phyloP scores from a whole-genome alignment of 2,797 vertebrate genomes.

The Lycodopsis pacificus region DNA sequence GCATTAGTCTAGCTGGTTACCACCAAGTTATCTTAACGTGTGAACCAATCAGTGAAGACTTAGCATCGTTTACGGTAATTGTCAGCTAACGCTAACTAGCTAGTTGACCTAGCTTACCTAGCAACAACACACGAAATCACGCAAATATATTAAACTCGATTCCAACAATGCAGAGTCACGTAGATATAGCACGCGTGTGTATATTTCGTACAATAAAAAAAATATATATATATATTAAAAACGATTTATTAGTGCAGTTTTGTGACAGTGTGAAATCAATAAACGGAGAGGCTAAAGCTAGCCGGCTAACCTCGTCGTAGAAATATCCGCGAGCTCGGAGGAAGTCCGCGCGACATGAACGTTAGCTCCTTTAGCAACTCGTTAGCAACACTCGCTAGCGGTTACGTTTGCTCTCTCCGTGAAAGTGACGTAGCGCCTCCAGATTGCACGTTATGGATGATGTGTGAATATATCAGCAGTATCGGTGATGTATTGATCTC shows the following conservation, averaged over 20 bases:
- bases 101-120: conserved; percentile 32
- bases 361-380: conserved; percentile 32
- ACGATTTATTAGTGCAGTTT: background rate
- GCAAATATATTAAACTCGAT: background rate
- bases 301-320: conserved; percentile 78
- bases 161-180: accelerated
- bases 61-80: background rate
- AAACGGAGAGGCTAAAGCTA: conserved; percentile 62
- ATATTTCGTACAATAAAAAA: accelerated
- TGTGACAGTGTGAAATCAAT: conserved; percentile 13
- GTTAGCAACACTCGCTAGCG: conserved; percentile 28
- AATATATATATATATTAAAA: no score
- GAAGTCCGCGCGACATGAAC: conserved; percentile 66
- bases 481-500: background rate
- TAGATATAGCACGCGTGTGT: accelerated
- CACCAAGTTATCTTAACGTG: accelerated
- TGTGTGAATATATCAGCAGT: background rate
- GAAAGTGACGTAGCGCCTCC: background rate
- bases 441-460: background rate
- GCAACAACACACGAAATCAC: conserved; percentile 1
- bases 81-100: conserved; percentile 28
- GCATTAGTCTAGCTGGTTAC: accelerated
- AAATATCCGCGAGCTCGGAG: conserved; percentile 54
- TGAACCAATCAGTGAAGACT: background rate
- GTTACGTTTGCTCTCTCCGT: conserved; percentile 12